These are phyloP conservation scores for Dinothrombium tinctorium DNA, from an alignment of 1,140 invertebrate genomes.

Conservation along the genomic window DNA sequence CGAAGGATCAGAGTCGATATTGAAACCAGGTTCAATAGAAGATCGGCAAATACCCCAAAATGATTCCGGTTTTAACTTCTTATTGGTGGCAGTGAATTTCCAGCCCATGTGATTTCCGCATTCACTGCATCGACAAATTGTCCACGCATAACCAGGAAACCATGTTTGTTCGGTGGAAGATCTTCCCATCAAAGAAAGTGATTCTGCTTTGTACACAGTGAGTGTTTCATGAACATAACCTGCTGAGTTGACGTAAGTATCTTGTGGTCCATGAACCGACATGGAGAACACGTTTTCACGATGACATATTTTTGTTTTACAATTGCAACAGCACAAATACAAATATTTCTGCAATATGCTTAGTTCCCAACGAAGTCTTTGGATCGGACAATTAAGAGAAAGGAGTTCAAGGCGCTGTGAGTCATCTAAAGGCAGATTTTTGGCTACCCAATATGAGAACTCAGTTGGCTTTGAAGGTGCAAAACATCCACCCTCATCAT, in stretches of 20 bases:
- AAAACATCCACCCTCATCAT: not conserved
- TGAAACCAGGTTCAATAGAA: not conserved
- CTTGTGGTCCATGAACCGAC: conserved; percentile 50
- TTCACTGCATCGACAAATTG: conserved; percentile 36
- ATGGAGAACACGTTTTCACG: conserved; percentile 50
- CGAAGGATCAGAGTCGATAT: too few relatives aligned
- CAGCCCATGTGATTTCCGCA: conserved; percentile 50
- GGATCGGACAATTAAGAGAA: conserved; percentile 34
- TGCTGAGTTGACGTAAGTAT: conserved; percentile 51
- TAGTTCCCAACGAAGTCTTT: conserved; percentile 37
- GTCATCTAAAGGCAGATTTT: conserved; percentile 40
- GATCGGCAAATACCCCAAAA: conserved; percentile 35
- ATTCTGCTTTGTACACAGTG: conserved; percentile 35
- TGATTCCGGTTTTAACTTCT: conserved; percentile 32
- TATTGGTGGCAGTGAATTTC: conserved; percentile 39
- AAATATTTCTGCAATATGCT: conserved; percentile 33
- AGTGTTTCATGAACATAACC: conserved; percentile 58
- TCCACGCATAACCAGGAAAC: conserved; percentile 73
- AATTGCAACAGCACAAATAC: conserved; percentile 36
- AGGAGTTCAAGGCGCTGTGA: conserved; percentile 32
- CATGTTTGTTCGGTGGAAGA: conserved; percentile 46
- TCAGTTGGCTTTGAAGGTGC: conserved; percentile 11
- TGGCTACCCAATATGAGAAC: conserved; percentile 51
- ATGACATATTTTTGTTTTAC: conserved; percentile 32
- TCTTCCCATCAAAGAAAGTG: conserved; percentile 27